phyloP scores from a whole-genome alignment of 2,888 invertebrate species.

The Margaritifera margaritifera region DNA sequence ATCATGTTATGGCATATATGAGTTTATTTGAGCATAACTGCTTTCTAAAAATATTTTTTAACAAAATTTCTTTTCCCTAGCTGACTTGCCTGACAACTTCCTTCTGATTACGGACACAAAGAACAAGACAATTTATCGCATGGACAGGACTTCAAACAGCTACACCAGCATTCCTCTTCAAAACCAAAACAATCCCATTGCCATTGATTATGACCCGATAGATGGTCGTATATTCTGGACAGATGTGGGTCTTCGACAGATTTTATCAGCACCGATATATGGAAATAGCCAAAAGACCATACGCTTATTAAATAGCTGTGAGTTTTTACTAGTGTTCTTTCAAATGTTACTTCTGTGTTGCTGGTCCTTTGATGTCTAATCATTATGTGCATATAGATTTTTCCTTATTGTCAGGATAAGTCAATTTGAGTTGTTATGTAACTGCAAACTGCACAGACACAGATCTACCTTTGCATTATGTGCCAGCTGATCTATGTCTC shows the following conservation, averaged over 20 bases:
- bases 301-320: constrained; percentile 41
- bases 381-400: too few relatives aligned
- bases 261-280: constrained; percentile 48
- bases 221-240: constrained; percentile 83
- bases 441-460: too few relatives aligned
- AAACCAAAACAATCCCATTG: constrained; percentile 80
- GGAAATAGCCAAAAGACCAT: constrained; percentile 43
- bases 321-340: constrained; percentile 2
- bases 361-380: too few relatives aligned
- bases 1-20: too few relatives aligned
- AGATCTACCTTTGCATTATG: too few relatives aligned
- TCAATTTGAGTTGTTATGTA: too few relatives aligned
- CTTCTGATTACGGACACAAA: constrained; percentile 57
- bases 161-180: constrained; percentile 45
- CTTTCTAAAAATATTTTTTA: too few relatives aligned
- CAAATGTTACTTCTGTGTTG: too few relatives aligned
- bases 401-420: too few relatives aligned
- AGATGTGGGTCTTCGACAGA: constrained; percentile 77
- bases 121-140: constrained; percentile 82
- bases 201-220: constrained; percentile 88
- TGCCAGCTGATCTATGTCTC: too few relatives aligned
- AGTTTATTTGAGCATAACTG: too few relatives aligned
- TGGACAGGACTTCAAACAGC: constrained; percentile 80
- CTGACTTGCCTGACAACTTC: constrained; percentile 51
- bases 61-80: constrained; percentile 20